Conservation (phyloP, 2,113 vertebrate genomes). For the Chloropsis hardwickii region DNA sequence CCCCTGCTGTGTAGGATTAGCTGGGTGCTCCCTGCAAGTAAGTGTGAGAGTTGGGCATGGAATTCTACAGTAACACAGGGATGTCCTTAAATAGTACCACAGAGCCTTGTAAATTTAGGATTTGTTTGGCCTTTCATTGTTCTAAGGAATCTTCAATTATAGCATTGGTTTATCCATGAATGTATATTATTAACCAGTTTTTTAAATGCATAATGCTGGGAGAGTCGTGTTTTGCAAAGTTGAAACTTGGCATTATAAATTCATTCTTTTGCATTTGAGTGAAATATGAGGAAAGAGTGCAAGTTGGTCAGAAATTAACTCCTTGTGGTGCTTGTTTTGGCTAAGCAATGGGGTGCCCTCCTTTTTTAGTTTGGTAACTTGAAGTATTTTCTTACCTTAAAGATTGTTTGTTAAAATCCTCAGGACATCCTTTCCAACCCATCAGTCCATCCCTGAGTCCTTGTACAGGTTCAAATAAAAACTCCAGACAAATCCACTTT, state of each 20-base stretch:
- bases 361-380: not conserved
- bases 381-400: not conserved
- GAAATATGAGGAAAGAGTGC: not conserved
- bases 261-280: constrained; percentile 9
- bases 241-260: not conserved
- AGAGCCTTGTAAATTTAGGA: constrained; percentile 6
- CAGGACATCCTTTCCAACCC: not conserved
- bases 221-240: not conserved
- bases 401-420: not conserved
- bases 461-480: not conserved
- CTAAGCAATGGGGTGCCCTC: not conserved
- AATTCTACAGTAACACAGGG: not conserved
- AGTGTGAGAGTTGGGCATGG: not conserved
- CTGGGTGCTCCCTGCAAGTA: not conserved
- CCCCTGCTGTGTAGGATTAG: not conserved
- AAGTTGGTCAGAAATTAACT: not conserved
- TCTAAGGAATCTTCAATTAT: constrained; percentile 30
- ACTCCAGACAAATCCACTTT: not conserved
- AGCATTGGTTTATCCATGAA: not conserved
- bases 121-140: constrained; percentile 48
- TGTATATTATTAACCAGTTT: constrained; percentile 3
- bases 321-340: not conserved
- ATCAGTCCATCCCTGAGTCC: not conserved
- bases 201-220: not conserved
- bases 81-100: constrained; percentile 26